Evolutionary conservation across 1,140 invertebrate genomes (phyloP), one percentile per base, ranked within the genome.

Genomic region (Heliothis virescens): DNA sequence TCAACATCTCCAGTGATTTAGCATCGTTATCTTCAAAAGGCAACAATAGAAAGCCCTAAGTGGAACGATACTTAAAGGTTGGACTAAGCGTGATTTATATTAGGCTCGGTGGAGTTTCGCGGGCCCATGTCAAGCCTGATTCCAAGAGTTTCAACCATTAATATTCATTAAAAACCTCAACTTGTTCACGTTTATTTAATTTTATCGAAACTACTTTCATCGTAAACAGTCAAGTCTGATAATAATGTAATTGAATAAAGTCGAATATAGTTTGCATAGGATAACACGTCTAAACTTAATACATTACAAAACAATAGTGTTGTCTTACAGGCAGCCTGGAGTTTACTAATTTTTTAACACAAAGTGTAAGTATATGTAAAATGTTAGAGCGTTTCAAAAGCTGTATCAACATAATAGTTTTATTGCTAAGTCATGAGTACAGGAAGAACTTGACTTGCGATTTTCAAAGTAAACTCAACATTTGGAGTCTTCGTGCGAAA

Each of bases 91-190:
- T 92, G 90, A 92, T 92, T 92, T 92, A 91, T 91, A 87, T 86
- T 88, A 86, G 85, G 84, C 86, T 82, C 82, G 52, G 75, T 82
- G 52, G 75, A 85, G 86, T 89, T 87, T 79, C 85, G 82, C 86
- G 84, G 71, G 90, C 90, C 88, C 89, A 86, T 89, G 89, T 92
- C 90, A 89, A 84, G 86, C 83, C 84, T 89, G 86, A 89, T 92
- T 90, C 85, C 79, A 82, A 88, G 88, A 90, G 86, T 92, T 91
- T 89, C 79, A 78, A 67, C 85, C 91, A 92, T 91, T 92, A 91
- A 92, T 92, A 90, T 92, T 91, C 90, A 92, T 92, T 92, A 92
- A 81, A 86, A 87, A 80, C 85, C 83, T 83, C 83, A 82, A 88
- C 80, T 87, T 88, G 83, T 88, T 87, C 83, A 79, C 83, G 81